Conservation (phyloP, 2,888 invertebrate species). For the Tholera decimalis region DNA sequence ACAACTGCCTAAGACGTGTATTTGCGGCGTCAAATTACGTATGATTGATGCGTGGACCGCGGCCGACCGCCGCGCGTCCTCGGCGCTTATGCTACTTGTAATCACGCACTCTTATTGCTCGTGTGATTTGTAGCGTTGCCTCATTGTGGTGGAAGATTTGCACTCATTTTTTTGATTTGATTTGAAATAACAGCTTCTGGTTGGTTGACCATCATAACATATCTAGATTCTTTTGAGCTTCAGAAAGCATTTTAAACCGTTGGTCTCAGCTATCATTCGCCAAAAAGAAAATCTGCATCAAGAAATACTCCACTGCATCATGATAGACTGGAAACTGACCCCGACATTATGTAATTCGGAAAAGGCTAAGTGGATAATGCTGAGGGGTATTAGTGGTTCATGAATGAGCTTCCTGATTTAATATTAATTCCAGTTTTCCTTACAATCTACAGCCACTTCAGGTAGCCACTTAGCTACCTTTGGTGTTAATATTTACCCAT, state of each 20-base stretch:
- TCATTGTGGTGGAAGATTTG: background rate
- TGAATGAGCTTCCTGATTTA: background rate
- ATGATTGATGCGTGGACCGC: conserved; percentile 74
- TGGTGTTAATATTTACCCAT: background rate
- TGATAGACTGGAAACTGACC: background rate
- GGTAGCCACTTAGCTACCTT: too few relatives aligned
- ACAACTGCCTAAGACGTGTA: too few relatives aligned
- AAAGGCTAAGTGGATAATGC: background rate
- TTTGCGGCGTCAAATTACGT: conserved; percentile 74
- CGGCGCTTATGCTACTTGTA: conserved; percentile 28
- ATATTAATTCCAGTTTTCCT: background rate
- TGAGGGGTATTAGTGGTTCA: background rate
- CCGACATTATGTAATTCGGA: background rate
- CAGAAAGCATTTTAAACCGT: too few relatives aligned
- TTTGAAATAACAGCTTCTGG: too few relatives aligned
- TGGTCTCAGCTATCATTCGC: too few relatives aligned
- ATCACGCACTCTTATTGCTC: conserved; percentile 45
- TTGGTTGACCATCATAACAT: too few relatives aligned
- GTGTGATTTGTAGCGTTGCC: conserved; percentile 29
- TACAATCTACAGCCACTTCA: background rate
- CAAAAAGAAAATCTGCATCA: too few relatives aligned
- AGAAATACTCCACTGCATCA: too few relatives aligned
- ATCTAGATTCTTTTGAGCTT: too few relatives aligned
- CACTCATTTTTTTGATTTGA: background rate
- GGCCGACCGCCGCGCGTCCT: conserved; percentile 32